Base-by-base conservation (phyloP, 2,888 invertebrate species). In the Agriopis aurantiaria region DNA sequence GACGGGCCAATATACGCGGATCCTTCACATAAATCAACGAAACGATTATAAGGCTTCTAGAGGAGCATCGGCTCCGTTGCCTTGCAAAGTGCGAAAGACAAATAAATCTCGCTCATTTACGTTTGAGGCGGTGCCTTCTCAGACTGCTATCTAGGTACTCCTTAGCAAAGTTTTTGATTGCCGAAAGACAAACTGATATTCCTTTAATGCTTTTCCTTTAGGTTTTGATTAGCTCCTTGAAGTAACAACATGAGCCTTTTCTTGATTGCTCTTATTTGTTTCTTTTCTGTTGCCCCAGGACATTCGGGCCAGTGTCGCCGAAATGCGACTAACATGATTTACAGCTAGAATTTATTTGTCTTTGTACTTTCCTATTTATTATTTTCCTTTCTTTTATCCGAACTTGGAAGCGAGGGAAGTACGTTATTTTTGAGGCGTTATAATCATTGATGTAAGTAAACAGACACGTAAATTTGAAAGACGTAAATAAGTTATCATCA, bases 211-310 rank as follows among this genome's bases (percentile, higher is more conserved):
- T n/a, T n/a, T n/a, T n/a, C n/a, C n/a, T n/a, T n/a, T n/a, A n/a
- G 61, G 48, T 53, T 61, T 61, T 71, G 61, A 69, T 72, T 72
- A 57, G 65, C 53, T 52, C 14, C 66, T 59, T 56, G 14, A 55
- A 64, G 61, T 59, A 62, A 70, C 60, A 68, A 65, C 71, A 53
- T 69, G 73, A 75, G 76, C 69, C 77, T 78, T 80, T 77, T 73
- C 68, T 74, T 80, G 78, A 81, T 81, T 79, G 79, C 72, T 71
- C 73, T 78, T 78, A 76, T 82, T 82, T 78, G 75, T 76, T 77
- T 78, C 77, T 74, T 78, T 73, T 76, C 71, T 77, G 72, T 79
- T 75, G 72, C 82, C 77, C 80, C 70, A 82, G 79, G 83, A 78
- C 72, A 65, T 61, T 63, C 63, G 59, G 43, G 73, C 73, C 64